Conservation (phyloP, 2,797 vertebrate genomes). For the Trachops cirrhosus region DNA sequence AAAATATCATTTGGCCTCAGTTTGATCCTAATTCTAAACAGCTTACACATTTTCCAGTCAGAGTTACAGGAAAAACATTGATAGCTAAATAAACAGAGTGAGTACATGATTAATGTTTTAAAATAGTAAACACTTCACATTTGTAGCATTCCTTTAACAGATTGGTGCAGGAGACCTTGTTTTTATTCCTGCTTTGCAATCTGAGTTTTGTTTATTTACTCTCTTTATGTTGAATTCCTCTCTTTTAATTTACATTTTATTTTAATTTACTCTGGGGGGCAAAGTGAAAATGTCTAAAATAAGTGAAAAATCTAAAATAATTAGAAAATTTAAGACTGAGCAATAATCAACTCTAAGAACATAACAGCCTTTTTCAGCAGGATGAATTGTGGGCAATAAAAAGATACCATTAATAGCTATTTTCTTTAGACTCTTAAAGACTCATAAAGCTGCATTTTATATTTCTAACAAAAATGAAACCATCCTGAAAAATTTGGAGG, state of each 20-base stretch:
- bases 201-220: conserved; percentile 82
- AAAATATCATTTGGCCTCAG: conserved; percentile 73
- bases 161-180: conserved; percentile 67
- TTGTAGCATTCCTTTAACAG: conserved; percentile 77
- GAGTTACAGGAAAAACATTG: conserved; percentile 76
- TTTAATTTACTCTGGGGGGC: conserved; percentile 71
- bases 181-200: conserved; percentile 79
- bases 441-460: conserved; percentile 26
- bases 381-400: conserved; percentile 54
- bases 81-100: conserved; percentile 82
- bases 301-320: conserved; percentile 69
- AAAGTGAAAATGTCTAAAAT: conserved; percentile 74
- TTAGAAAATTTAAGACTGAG: conserved; percentile 64
- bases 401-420: conserved; percentile 33
- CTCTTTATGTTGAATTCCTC: conserved; percentile 76
- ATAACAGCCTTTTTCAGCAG: conserved; percentile 48
- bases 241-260: conserved; percentile 72
- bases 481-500: background rate
- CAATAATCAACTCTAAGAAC: conserved; percentile 57
- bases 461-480: conserved; percentile 45
- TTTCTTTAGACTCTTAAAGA: conserved; percentile 56
- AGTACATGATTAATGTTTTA: conserved; percentile 81
- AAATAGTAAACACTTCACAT: conserved; percentile 82
- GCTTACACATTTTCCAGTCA: conserved; percentile 74
- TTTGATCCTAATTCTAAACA: conserved; percentile 75